These are phyloP conservation scores for Pinctada fucata DNA, from an alignment of 2,888 invertebrate genomes.

Conservation along the genomic window DNA sequence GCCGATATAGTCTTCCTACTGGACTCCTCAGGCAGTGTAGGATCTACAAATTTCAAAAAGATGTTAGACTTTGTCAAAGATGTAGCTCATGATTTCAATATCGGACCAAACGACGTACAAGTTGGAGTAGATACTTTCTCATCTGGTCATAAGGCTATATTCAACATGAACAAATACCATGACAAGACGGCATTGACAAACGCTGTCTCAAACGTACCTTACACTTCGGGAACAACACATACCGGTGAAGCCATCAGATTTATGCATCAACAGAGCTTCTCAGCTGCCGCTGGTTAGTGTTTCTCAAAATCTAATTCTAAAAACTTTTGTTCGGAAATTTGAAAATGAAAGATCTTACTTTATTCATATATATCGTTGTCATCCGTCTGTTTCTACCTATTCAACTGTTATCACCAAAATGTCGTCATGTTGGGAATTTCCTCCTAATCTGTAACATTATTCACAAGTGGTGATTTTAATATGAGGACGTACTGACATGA, in stretches of 20 bases:
- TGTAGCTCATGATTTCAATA: constrained; percentile 57
- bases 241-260: constrained; percentile 60
- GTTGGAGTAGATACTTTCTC: constrained; percentile 67
- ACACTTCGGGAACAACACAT: constrained; percentile 56
- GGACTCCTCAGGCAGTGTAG: constrained; percentile 67
- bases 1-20: constrained; percentile 68
- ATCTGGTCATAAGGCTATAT: constrained; percentile 52
- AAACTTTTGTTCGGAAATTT: neutral
- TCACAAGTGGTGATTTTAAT: too few relatives aligned
- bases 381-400: too few relatives aligned
- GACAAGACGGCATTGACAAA: constrained; percentile 45
- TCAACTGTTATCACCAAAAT: too few relatives aligned
- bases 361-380: neutral
- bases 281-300: constrained; percentile 49
- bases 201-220: constrained; percentile 51
- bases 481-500: too few relatives aligned
- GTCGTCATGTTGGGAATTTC: too few relatives aligned
- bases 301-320: neutral
- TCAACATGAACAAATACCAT: constrained; percentile 55
- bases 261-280: constrained; percentile 55
- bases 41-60: constrained; percentile 60
- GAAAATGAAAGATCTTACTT: neutral
- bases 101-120: constrained; percentile 56
- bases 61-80: constrained; percentile 60
- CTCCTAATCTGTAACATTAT: too few relatives aligned